These are phyloP conservation scores for Clinocottus analis DNA, from an alignment of 2,113 vertebrate species.

Conservation along the genomic window DNA sequence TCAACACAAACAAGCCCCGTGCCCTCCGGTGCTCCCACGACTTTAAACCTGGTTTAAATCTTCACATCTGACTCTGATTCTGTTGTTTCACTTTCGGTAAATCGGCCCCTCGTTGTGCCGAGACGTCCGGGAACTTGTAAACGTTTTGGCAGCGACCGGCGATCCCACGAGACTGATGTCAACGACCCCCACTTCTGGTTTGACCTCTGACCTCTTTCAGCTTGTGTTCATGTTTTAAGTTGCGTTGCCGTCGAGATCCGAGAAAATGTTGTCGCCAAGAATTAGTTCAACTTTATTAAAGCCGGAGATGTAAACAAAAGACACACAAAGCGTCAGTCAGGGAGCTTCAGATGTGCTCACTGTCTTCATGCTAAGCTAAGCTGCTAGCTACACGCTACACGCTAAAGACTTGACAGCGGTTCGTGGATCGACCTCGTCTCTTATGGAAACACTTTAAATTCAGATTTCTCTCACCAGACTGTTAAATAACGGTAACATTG, in stretches of 20 bases:
- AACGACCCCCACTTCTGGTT: not conserved
- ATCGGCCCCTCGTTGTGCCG: not conserved
- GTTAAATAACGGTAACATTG: no score
- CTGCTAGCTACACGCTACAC: no score
- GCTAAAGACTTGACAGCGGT: no score
- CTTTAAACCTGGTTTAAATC: not conserved
- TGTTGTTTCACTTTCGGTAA: not conserved
- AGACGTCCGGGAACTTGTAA: not conserved
- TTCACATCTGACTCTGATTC: slow-evolving; percentile 18
- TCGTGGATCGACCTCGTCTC: no score
- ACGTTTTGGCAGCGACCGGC: not conserved
- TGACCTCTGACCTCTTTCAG: not conserved
- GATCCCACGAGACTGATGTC: not conserved
- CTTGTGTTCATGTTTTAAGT: not conserved
- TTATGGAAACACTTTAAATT: no score
- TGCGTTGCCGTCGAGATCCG: not conserved
- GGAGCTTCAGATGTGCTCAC: not conserved
- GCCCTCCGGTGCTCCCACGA: no score
- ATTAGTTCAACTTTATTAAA: not conserved
- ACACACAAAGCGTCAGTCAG: not conserved
- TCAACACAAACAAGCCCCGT: not conserved
- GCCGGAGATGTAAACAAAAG: not conserved
- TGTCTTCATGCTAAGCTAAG: not conserved
- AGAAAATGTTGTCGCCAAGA: not conserved
- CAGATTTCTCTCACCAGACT: no score